phyloP scores from a whole-genome alignment of 35 echinoderm and acorn worm species.

The Patiria miniata region DNA sequence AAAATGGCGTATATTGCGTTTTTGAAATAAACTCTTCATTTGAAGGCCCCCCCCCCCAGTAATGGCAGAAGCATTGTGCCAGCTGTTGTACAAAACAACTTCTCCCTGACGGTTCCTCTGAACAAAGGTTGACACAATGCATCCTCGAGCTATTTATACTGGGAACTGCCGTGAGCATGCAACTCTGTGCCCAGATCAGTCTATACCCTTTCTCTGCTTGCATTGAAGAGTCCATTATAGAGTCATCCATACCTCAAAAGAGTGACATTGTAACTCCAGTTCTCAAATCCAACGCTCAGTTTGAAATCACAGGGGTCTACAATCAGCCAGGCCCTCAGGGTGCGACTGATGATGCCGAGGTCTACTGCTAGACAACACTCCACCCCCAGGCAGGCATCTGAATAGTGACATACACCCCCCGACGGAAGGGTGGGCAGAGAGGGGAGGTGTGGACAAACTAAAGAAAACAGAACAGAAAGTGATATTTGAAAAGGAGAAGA shows the following conservation, averaged over 20 bases:
- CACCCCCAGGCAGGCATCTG: slow-evolving; percentile 4
- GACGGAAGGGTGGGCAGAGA: background rate
- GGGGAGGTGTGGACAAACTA: background rate
- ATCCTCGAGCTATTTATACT: background rate
- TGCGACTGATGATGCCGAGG: slow-evolving; percentile 9
- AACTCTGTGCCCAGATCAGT: background rate
- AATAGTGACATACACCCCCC: slow-evolving; percentile 18
- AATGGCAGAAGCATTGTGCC: background rate
- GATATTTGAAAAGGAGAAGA: background rate
- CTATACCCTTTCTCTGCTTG: background rate
- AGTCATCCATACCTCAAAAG: background rate
- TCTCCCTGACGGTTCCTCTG: background rate
- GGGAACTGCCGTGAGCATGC: background rate
- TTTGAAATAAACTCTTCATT: too few relatives aligned
- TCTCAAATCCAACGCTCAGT: background rate
- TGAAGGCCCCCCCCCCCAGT: too few relatives aligned
- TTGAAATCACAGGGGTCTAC: slow-evolving; percentile 31
- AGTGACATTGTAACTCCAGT: slow-evolving; percentile 30
- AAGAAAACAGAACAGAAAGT: background rate
- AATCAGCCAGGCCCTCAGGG: slow-evolving; percentile 17
- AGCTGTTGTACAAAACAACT: background rate
- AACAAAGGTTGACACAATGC: background rate
- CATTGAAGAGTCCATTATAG: too few relatives aligned
- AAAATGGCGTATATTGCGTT: too few relatives aligned
- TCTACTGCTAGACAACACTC: slow-evolving; percentile 27